Evolutionary conservation across 2,113 vertebrate species (phyloP).

Genomic region (Bubo bubo): DNA sequence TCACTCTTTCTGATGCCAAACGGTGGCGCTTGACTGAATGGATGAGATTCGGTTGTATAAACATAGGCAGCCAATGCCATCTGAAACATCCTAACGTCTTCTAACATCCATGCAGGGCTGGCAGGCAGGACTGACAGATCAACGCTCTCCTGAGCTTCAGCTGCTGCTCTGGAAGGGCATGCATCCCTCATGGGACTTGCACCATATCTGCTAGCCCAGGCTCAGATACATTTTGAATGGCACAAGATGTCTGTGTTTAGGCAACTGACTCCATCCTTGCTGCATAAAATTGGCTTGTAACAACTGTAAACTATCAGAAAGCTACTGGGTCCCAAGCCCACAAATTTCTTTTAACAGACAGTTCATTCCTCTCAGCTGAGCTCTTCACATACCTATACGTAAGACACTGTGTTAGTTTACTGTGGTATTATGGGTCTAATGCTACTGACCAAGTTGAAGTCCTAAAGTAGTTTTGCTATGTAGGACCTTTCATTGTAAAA

Average conservation of each 20-base stretch:
- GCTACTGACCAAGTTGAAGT: not conserved
- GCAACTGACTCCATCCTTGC: not conserved
- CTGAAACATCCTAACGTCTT: not conserved
- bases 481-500: not conserved
- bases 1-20: not conserved
- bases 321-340: not conserved
- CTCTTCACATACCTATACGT: not conserved
- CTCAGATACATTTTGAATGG: not conserved
- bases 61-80: not conserved
- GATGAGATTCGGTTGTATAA: not conserved
- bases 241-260: not conserved
- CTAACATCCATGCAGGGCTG: not conserved
- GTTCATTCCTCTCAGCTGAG: constrained; percentile 19
- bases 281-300: not conserved
- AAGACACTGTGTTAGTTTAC: not conserved
- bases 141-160: not conserved
- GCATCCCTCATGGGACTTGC: not conserved
- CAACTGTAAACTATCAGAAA: not conserved
- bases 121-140: not conserved
- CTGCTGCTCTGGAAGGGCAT: not conserved
- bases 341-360: constrained; percentile 3
- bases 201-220: not conserved
- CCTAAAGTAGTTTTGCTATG: not conserved
- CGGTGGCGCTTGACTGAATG: not conserved
- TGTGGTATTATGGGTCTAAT: not conserved